Conservation (phyloP, 2,797 vertebrate species). For the Myotis findleyi region DNA sequence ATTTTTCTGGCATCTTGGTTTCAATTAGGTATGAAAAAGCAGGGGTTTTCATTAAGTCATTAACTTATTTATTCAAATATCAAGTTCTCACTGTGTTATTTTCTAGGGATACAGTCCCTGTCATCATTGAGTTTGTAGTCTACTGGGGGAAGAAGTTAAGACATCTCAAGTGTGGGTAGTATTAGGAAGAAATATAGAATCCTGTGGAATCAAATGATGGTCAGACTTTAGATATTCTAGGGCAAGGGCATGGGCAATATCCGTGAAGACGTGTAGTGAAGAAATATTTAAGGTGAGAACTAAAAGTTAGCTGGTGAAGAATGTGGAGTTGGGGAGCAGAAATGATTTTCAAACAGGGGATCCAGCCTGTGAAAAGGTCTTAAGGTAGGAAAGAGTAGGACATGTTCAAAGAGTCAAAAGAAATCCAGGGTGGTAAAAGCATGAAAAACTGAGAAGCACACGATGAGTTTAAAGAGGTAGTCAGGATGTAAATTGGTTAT, state of each 20-base stretch:
- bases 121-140: neutral
- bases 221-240: neutral
- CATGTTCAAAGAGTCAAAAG: neutral
- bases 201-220: neutral
- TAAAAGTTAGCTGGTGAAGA: neutral
- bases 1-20: constrained; percentile 20
- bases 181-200: neutral
- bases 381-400: neutral
- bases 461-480: neutral
- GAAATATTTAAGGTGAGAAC: neutral
- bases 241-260: neutral
- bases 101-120: neutral
- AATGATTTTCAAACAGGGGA: neutral
- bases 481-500: neutral
- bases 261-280: neutral
- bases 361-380: neutral
- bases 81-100: neutral
- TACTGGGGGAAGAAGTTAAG: neutral
- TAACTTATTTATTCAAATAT: neutral
- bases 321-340: neutral
- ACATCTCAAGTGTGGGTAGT: neutral
- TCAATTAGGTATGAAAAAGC: neutral
- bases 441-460: neutral
- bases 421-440: neutral
- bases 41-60: neutral